Base-by-base conservation (phyloP, 1,140 invertebrate species). In the Acyrthosiphon pisum region DNA sequence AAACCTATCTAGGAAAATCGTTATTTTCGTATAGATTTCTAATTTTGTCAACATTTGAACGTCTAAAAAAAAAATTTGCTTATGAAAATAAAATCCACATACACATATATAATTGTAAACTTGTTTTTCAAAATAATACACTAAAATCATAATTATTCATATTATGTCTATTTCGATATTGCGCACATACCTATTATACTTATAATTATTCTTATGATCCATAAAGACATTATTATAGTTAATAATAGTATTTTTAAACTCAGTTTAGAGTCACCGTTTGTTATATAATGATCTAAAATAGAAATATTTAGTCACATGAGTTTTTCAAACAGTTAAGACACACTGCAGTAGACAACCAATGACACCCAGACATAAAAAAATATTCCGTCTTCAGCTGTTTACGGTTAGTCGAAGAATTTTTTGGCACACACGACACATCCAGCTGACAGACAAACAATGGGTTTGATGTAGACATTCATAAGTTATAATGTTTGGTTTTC, bases 321-420 rank as follows among this genome's bases (percentile, higher is more conserved):
- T 76, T 26, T 76, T 91, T 91, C 41, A 44, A 91, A 90, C n/a
- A 46, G 56, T 20, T 68, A 76, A 46, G 48, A 46, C 8, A 76
- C 22, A 68, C 23, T 44, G 56, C n/a, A 91, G 56, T 7, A 41
- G 41, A 76, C 44, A 6, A 76, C 88, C 41, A 76, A 84, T 37
- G 46, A 48, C 60, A 92, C 60, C 90, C 91, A 92, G 91, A 92
- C 91, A 83, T 26, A 92, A 92, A 48, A 92, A 91, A 76, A 91
- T 48, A 91, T 76, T 91, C 60, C 14, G 30, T 83, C n/a, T 84
- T 92, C 91, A 92, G 60, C 91, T 92, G 91, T 92, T 92, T 83
- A 92, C 46, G 91, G n/a, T 92, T 92, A 92, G 14, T 48, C 8
- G 35, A 92, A 50, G 44, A 50, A 46, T 48, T 81, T 92, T 92